A percentile compares a stretch with the other conserved stretches of the same genome.
Conservation (phyloP, 2,888 invertebrate genomes). For the Kuschelorhynchus macadamiae region DNA sequence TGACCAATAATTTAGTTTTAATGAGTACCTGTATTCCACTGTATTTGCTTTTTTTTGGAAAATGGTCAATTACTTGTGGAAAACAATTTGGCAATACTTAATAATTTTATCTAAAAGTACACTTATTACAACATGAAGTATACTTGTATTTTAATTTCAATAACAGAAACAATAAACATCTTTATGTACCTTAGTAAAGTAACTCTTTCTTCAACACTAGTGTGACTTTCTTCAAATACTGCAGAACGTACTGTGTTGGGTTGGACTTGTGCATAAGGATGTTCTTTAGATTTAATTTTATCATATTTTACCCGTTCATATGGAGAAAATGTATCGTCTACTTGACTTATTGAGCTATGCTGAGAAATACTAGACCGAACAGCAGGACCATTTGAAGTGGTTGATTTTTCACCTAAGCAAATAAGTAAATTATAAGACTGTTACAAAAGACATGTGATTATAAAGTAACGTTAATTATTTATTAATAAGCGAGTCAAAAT, state of each 20-base stretch:
- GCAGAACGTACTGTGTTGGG: slow-evolving; percentile 64
- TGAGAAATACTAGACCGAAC: slow-evolving; percentile 73
- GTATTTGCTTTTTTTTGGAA: no score
- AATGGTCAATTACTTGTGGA: no score
- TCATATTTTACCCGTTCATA: slow-evolving; percentile 80
- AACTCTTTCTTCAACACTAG: slow-evolving; percentile 55
- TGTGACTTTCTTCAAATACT: slow-evolving; percentile 53
- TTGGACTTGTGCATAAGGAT: slow-evolving; percentile 83
- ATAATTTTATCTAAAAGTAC: no score
- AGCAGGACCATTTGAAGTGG: slow-evolving; percentile 51
- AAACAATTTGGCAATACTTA: no score
- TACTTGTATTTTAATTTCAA: no score
- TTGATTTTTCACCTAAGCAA: slow-evolving; percentile 23
- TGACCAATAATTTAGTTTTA: no score
- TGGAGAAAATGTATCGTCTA: slow-evolving; percentile 71
- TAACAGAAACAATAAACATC: no score
- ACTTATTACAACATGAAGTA: no score
- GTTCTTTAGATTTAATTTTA: slow-evolving; percentile 71
- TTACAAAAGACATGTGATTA: no score
- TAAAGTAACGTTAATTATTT: no score
- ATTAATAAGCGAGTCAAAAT: no score
- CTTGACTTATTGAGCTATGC: slow-evolving; percentile 74
- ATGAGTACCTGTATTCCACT: no score
- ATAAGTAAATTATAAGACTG: neutral
- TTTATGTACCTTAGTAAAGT: slow-evolving; percentile 59